Evolutionary conservation across 2,888 invertebrate genomes (phyloP), one percentile per base, ranked within the genome.

Genomic region (Odontocolon sp.): DNA sequence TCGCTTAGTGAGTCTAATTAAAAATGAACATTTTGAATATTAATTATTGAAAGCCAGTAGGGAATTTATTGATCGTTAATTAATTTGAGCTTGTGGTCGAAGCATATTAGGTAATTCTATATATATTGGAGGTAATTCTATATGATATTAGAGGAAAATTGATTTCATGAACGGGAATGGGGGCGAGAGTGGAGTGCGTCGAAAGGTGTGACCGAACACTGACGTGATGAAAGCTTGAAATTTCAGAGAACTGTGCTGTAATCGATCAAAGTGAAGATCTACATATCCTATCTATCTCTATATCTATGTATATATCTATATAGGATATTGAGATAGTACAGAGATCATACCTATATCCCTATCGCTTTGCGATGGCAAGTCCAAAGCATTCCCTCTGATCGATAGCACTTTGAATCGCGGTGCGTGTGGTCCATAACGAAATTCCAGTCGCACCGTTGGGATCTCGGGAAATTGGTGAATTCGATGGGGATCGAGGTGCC

Each of bases 401-500:
- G 57, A 77, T 77, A 77, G 77, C 77, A 72, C 77, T 77, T 72
- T 72, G 77, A 72, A 72, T 72, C 57, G 56, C 42, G 77, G 31
- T 72, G 68, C 72, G 72, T 77, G 77, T 61, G 72, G 77, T 69
- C 68, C 31, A 64, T 72, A 77, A 77, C 77, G 77, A 77, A 72
- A 77, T 77, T 77, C 77, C 68, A 38, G 40, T 21, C 71, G 63
- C 64, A 52, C 23, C 26, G 26, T 50, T 26, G 40, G 50, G 36
- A 63, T 40, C 61, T 36, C 38, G 42, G 42, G 64, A 77, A 77
- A 77, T 77, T 77, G 68, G 72, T 11, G 68, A 63, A 63, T 68
- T 52, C 50, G 57, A 71, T 33, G 63, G 50, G 71, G 63, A 31
- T 11, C 50, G 63, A 52, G 61, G 56, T 50, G 26, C 31, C 14